Conservation (phyloP, 2,797 vertebrate species). For the Sebastes oblongus region DNA sequence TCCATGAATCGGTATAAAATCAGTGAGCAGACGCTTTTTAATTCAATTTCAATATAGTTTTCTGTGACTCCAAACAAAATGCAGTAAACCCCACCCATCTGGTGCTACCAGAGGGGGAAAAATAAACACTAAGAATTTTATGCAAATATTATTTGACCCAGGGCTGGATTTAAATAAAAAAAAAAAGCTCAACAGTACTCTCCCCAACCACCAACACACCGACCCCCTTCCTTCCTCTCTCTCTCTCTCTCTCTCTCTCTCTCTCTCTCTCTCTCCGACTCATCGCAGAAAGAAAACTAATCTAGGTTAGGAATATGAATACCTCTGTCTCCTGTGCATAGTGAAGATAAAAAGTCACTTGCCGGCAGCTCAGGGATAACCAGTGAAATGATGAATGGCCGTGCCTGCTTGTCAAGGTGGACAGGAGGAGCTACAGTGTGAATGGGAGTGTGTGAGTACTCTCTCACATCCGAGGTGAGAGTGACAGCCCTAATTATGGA, state of each 20-base stretch:
- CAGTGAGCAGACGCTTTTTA: not conserved
- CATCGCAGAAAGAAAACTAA: conserved; percentile 14
- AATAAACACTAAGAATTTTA: conserved; percentile 17
- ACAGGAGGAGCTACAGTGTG: conserved; percentile 59
- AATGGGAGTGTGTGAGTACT: conserved; percentile 60
- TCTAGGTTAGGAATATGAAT: conserved; percentile 58
- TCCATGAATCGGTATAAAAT: not conserved
- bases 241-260: not conserved
- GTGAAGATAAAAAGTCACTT: conserved; percentile 68
- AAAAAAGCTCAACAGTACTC: not conserved
- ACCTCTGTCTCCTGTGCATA: conserved; percentile 38
- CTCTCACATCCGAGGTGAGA: conserved; percentile 46
- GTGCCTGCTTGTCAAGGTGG: conserved; percentile 70
- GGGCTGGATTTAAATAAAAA: not conserved
- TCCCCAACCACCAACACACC: not conserved
- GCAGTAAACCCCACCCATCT: not conserved
- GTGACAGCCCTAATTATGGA: conserved; percentile 64
- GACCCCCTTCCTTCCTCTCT: not conserved
- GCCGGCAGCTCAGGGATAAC: conserved; percentile 66
- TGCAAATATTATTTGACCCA: conserved; percentile 41
- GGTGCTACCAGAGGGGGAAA: not conserved
- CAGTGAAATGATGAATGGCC: conserved; percentile 74
- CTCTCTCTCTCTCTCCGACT: conserved; percentile 3
- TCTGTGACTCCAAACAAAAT: conserved; percentile 14
- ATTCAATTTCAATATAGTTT: conserved; percentile 6